phyloP scores from a whole-genome alignment of 2,113 vertebrate species.

The Sakesphorus luctuosus region DNA sequence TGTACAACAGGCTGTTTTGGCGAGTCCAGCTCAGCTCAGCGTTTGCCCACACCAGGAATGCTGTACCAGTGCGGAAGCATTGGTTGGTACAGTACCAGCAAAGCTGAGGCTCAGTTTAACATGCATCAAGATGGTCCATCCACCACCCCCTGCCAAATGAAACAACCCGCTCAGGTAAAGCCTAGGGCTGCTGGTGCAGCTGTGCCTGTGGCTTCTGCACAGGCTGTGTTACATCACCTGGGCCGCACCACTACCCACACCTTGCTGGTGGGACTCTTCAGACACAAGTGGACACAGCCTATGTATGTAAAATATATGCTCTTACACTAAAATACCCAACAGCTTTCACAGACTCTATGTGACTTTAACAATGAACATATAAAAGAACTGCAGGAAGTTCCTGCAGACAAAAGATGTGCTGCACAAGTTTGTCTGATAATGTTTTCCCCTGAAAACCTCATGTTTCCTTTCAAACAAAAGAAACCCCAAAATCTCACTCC shows the following conservation, averaged over 20 bases:
- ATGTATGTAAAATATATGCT: background rate
- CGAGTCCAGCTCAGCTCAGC: background rate
- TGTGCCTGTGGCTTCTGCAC: background rate
- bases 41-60: rapidly evolving
- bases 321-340: background rate
- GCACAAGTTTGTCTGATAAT: background rate
- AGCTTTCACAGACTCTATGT: background rate
- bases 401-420: background rate
- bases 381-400: background rate
- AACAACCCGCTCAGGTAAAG: rapidly evolving
- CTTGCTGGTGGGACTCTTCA: rapidly evolving
- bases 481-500: background rate
- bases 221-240: background rate
- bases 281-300: background rate
- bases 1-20: background rate
- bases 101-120: background rate
- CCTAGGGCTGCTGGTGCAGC: background rate
- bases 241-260: background rate
- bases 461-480: background rate
- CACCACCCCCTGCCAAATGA: rapidly evolving
- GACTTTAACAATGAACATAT: background rate
- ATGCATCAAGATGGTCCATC: rapidly evolving
- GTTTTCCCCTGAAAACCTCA: background rate
- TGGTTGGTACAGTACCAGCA: background rate
- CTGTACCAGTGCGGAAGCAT: background rate